A percentile compares a stretch with the other conserved stretches of the same genome.
Evolutionary conservation across 2,888 invertebrate species (phyloP).

Genomic region (Scrobipalpa atriplicella): DNA sequence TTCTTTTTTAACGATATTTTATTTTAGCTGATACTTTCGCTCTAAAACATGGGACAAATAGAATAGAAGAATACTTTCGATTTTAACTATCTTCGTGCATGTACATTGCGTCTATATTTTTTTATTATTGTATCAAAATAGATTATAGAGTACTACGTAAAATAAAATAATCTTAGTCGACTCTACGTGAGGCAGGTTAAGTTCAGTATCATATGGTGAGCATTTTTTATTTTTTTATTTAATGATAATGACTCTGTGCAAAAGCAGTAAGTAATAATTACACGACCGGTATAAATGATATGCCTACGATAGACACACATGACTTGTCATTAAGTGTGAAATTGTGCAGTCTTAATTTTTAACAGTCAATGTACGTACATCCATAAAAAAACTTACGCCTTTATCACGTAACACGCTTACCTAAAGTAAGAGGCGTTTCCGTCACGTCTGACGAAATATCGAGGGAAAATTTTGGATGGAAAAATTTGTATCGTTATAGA

Average conservation of each 20-base stretch:
- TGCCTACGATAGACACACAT: constrained; percentile 37
- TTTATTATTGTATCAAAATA: background rate
- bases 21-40: background rate
- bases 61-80: background rate
- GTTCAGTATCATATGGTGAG: constrained; percentile 36
- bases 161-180: constrained; percentile 1
- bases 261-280: constrained; percentile 41
- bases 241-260: constrained; percentile 38
- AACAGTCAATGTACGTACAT: no score
- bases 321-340: no score
- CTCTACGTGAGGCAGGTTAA: constrained; percentile 30
- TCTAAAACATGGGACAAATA: no score
- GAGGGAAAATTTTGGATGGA: no score
- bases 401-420: no score
- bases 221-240: background rate
- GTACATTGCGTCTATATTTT: background rate
- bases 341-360: no score
- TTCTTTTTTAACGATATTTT: background rate
- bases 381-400: no score
- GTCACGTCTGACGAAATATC: no score
- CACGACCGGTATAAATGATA: constrained; percentile 43
- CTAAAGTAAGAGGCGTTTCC: no score
- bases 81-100: constrained; percentile 8
- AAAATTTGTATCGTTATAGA: no score
- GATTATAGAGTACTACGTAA: background rate